These are phyloP conservation scores for Cotesia glomerata DNA, from an alignment of 1,140 invertebrate species.

Conservation along the genomic window DNA sequence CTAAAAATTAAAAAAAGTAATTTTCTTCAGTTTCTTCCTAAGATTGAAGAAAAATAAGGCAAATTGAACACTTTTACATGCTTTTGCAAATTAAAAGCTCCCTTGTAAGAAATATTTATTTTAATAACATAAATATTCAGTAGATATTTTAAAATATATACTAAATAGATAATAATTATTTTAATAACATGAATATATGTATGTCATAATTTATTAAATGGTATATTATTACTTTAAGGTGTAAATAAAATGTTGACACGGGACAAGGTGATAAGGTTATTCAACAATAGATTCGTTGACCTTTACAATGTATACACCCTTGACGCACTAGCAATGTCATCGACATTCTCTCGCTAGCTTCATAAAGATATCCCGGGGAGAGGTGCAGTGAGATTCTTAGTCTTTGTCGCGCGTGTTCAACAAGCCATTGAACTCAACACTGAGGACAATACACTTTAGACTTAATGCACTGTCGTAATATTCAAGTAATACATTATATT, in stretches of 20 bases:
- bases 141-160: too few species aligned
- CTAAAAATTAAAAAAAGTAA: not conserved
- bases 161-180: too few species aligned
- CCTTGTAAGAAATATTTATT: not conserved
- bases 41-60: conserved; percentile 31
- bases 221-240: not conserved
- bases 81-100: not conserved
- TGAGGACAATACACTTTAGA: conserved; percentile 23
- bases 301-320: conserved; percentile 20
- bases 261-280: conserved; percentile 17
- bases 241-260: conserved; percentile 11
- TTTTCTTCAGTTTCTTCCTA: conserved; percentile 12
- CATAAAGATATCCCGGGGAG: conserved; percentile 21
- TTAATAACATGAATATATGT: not conserved
- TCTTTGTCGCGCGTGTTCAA: conserved; percentile 22
- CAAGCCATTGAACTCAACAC: conserved; percentile 20
- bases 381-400: conserved; percentile 20
- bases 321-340: conserved; percentile 13
- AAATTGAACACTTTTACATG: conserved; percentile 26
- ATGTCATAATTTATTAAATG: not conserved
- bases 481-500: too few species aligned
- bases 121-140: too few species aligned
- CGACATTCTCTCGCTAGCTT: conserved; percentile 13
- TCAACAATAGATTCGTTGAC: conserved; percentile 24
- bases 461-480: not conserved